A percentile compares a stretch with the other conserved stretches of the same genome.
These are phyloP conservation scores for Zosterops japonicus DNA, from an alignment of 2,113 vertebrate genomes.

Conservation along the genomic window DNA sequence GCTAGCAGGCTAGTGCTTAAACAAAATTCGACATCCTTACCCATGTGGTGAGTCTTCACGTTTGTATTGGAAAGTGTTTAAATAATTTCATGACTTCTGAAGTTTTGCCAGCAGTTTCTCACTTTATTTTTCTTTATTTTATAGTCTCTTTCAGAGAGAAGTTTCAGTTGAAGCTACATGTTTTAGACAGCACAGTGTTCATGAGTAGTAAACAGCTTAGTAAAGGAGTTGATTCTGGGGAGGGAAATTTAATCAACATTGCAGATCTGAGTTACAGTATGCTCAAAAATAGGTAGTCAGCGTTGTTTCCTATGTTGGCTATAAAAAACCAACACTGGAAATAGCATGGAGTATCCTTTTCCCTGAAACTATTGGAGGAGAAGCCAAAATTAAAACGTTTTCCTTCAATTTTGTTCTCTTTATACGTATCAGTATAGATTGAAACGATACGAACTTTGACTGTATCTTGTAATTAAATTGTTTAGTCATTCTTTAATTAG, in stretches of 20 bases:
- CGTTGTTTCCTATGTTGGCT: slow-evolving; percentile 4
- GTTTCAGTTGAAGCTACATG: background rate
- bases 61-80: slow-evolving; percentile 15
- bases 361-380: background rate
- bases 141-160: background rate
- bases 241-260: background rate
- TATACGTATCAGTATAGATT: background rate
- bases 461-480: background rate
- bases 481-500: background rate
- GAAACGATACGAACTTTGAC: background rate
- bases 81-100: background rate
- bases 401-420: background rate
- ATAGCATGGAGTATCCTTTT: background rate
- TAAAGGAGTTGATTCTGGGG: background rate
- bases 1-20: background rate
- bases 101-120: background rate
- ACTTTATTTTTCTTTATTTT: background rate
- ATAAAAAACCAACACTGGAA: background rate
- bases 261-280: background rate
- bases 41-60: background rate
- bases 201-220: background rate
- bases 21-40: background rate
- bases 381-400: background rate
- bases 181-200: background rate
- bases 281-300: slow-evolving; percentile 16